Base-by-base conservation (phyloP, 2,888 invertebrate species). In the Dasysyrphus tricinctus region DNA sequence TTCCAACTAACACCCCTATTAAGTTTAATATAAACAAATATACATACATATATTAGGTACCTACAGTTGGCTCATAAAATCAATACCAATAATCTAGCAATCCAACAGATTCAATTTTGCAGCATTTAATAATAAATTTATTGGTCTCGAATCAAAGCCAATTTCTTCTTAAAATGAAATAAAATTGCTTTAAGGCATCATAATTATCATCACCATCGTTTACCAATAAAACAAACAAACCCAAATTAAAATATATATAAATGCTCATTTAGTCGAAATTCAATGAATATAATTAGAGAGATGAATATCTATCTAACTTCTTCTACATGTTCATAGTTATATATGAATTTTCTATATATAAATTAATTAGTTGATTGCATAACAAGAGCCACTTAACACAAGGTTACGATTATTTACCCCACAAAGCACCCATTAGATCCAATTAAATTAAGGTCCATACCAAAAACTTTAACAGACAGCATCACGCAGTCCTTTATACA, bases 371-470 rank as follows among this genome's bases (percentile, higher is more conserved):
- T 65, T 80, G 44, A 75, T 72, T 72, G 70, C 51, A 72, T 59
- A 44, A 42, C 51, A 75, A 75, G 57, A 61, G 72, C 76, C 67
- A 67, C 73, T 84, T 76, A 67, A 84, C 80, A 44, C 44, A 67
- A 63, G 54, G 75, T 84, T 76, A 80, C 32, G 24, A 69, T 54
- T 69, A 69, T 69, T 72, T 59, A 72, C 57, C 49, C 72, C 49
- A 84, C 84, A 76, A 80, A 76, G 70, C 80, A 76, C 65, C 70
- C 75, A 84, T 84, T 80, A 72, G 65, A 80, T 59, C 57, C 65
- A 63, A 73, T 84, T 76, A 80, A 84, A 76, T 80, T 80, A 76
- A 47, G 76, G 80, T 67, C 72, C 79, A 47, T 16, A 75, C n/a
- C 51, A n/a, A 39, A 49, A 16, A 69, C 32, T 47, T 47, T 69